A percentile compares a stretch with the other conserved stretches of the same genome.
Conservation (phyloP, 2,113 vertebrate genomes). For the human region GRCh38 chr7:92386501-92387000, state of each 20-base stretch:
- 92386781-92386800: not conserved
- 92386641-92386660: constrained; percentile 87
- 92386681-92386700: not conserved
- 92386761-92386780: constrained; percentile 48
- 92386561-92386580: constrained; percentile 98
- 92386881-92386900: constrained; percentile 43
- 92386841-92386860: constrained; percentile 15
- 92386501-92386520: constrained; percentile 96
- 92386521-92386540: constrained; percentile 99
- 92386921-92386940: not conserved
- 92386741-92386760: constrained; percentile 1
- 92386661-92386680: not conserved
- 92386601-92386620: constrained; percentile 97
- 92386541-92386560: constrained; percentile 99
- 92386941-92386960: not conserved
- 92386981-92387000: not conserved
- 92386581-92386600: constrained; percentile 98
- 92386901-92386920: constrained; percentile 20
- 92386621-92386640: constrained; percentile 98
- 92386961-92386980: not conserved
- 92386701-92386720: not conserved
- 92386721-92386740: not conserved
- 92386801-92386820: not conserved
- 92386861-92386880: not conserved
- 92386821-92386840: not conserved